Base-by-base conservation (phyloP, 2,888 invertebrate genomes). In the Lottia scabra region DNA sequence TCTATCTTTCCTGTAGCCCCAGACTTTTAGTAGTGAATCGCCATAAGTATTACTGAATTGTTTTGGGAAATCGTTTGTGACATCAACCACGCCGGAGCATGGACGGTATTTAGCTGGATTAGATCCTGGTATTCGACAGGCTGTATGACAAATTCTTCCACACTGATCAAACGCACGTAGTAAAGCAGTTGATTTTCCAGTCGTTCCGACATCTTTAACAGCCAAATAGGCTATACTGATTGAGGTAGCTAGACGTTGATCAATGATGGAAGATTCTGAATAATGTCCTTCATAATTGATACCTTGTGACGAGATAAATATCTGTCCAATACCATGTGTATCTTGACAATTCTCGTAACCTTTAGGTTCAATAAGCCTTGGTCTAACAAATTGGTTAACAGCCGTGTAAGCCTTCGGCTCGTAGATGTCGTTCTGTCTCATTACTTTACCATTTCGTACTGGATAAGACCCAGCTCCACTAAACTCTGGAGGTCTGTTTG, bases 271-370 rank as follows among this genome's bases (percentile, higher is more conserved):
- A 30, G 81, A 82, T 67, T 85, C 86, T 65, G 83, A 84, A 75
- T 86, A 86, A 12, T 68, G 76, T 4, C 86, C 86, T 26, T 84
- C 78, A 67, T 86, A 86, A 70, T 84, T 84, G 16, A 86, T 75
- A 4, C 86, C 86, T 63, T 77, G 76, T 27, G 84, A 84, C 38
- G 75, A 73, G 27, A 86, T 73, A 67, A 80, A 85, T 10, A 85
- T 82, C 38, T 80, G 80, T 10, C 85, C 85, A 16, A 80, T 78
- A 5, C 80, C 81, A 10, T 68, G 68, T 46, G 71, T 69, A 6
- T 68, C 70, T 10, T 63, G 63, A 48, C 78, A 75, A 23, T 75
- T 71, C 12, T 67, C 66, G 68, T 74, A 80, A 12, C 69, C 69
- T 67, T 75, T 76, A n/a, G 78, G 78, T 45, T 77, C 67, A 23